Conservation (phyloP, 1,140 invertebrate genomes). For the Papilio helenus region DNA sequence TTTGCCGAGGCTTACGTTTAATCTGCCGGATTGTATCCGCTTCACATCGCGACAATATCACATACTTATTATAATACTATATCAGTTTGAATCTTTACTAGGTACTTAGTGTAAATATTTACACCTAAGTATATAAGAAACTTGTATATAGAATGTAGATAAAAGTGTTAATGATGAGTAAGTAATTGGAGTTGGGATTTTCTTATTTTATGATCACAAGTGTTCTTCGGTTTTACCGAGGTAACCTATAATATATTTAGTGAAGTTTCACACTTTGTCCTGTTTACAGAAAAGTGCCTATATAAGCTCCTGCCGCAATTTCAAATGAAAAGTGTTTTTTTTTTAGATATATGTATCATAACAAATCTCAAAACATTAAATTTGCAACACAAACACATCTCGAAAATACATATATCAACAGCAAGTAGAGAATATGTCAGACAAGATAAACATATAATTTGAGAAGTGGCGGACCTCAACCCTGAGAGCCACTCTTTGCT, state of each 20-base stretch:
- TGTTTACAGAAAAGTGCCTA: no score
- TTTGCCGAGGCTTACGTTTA: constrained; percentile 41
- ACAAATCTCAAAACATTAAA: not conserved
- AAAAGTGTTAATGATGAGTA: no score
- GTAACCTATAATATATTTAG: no score
- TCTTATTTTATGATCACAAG: no score
- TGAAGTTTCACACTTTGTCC: no score
- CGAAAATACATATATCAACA: not conserved
- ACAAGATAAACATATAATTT: constrained; percentile 58
- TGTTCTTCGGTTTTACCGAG: no score
- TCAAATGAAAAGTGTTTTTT: no score
- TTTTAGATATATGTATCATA: not conserved
- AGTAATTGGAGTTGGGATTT: no score
- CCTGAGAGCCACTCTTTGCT: constrained; percentile 46
- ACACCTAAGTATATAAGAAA: no score
- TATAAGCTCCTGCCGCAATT: no score
- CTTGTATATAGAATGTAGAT: no score
- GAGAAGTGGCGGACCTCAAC: constrained; percentile 52
- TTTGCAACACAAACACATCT: not conserved
- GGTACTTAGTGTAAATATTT: not conserved
- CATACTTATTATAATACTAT: not conserved
- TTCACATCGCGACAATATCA: not conserved
- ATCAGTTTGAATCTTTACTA: no score
- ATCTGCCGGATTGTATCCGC: constrained; percentile 28
- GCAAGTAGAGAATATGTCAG: constrained; percentile 4